A percentile compares a stretch with the other conserved stretches of the same genome.
Evolutionary conservation across 2,888 invertebrate species (phyloP).

Genomic region (Agrochola lota): DNA sequence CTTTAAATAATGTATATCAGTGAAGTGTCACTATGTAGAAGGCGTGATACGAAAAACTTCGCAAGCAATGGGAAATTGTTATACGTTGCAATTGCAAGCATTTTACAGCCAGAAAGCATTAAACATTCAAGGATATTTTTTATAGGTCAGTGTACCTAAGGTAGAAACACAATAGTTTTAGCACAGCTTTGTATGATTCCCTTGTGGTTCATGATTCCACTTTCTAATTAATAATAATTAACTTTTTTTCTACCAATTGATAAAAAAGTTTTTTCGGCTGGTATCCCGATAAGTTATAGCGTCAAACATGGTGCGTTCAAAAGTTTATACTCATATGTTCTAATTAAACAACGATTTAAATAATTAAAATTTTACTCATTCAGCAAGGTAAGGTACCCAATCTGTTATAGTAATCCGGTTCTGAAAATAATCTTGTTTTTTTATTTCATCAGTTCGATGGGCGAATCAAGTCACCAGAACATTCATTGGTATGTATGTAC

Average conservation of each 20-base stretch:
- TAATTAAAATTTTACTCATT: no score
- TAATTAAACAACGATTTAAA: background rate
- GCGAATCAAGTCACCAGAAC: background rate
- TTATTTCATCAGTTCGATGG: background rate
- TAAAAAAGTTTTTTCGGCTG: constrained; percentile 11
- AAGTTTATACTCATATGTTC: background rate
- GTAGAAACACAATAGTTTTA: background rate
- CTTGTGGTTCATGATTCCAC: background rate
- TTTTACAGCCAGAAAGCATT: background rate
- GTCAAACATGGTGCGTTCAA: constrained; percentile 17
- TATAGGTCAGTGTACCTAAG: background rate
- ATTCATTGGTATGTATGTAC: background rate
- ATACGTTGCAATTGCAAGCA: background rate
- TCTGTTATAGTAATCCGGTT: background rate
- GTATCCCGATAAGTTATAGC: constrained; percentile 9
- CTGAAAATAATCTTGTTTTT: background rate
- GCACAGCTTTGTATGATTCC: background rate
- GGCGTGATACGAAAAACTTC: background rate
- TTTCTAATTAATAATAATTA: background rate
- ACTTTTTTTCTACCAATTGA: constrained; percentile 27
- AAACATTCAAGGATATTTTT: background rate
- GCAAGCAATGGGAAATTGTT: background rate
- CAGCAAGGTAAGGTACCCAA: background rate
- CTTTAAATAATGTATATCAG: background rate
- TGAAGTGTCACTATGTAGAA: background rate